Evolutionary conservation across 2,797 vertebrate species (phyloP), one percentile per base, ranked within the genome.

Genomic region (Crocidura indochinensis): DNA sequence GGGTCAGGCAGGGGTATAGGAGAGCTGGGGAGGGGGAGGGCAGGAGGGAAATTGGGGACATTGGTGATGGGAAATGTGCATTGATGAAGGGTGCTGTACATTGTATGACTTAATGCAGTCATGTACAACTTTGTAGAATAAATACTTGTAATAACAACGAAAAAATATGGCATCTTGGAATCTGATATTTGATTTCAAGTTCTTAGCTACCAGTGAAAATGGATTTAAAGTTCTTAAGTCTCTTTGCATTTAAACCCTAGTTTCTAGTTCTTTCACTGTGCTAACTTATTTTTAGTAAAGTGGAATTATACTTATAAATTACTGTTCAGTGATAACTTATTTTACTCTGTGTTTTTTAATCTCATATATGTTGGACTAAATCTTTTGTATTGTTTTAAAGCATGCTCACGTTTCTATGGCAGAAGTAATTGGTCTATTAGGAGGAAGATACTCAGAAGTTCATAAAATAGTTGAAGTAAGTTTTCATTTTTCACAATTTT

Each of bases 381-480:
- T 81, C 19, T 92, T 62, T 10, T 91, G 2, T 95, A 56, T 87
- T 91, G 95, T 74, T 68, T 51, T 95, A 99, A 60, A 60, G 99
- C 99, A 99, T 95, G 98, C 99, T 19, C 99, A 99, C 8, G 99
- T 99, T 73, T 99, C 99, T 2, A 98, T 99, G 97, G 98, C 98
- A 22, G 99, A 99, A 96, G 99, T 99, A 82, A 99, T 99, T 62
- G 99, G 99, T 80, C 98, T 99, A 44, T 97, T 99, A 0, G 99
- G 99, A 60, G 99, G 99, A 97, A 98, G 98, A 65, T 99, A 99
- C 90, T 97, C 96, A 12, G 98, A 99, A 87, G 97, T 97, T 10
- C 96, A 98, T 80, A 98, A 98, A 95, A 93, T 98, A 49, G 96
- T 99, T 62, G 99, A 99, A 98, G 99, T 99, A 96, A 97, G 98